phyloP scores from a whole-genome alignment of 2,797 vertebrate genomes.

The Chrosomus eos region DNA sequence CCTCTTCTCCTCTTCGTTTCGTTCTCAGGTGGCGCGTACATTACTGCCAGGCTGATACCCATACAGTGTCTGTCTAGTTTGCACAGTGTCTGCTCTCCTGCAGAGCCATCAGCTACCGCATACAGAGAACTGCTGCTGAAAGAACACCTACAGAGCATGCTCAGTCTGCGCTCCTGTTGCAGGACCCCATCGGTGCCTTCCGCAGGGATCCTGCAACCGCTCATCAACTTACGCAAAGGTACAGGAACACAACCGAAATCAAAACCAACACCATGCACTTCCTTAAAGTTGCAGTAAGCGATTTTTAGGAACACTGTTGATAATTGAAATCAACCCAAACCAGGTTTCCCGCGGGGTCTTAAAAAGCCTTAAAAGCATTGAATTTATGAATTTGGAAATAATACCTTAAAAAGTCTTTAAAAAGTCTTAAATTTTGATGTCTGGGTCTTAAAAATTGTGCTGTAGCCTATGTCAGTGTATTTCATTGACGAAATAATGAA shows the following conservation, averaged over 20 bases:
- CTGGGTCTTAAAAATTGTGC: too few species aligned
- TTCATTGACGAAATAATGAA: too few species aligned
- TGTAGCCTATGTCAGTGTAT: too few species aligned
- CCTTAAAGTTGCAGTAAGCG: not conserved
- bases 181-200: slow-evolving; percentile 92
- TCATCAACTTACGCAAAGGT: slow-evolving; percentile 89
- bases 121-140: slow-evolving; percentile 92
- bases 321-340: not conserved
- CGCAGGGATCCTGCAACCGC: slow-evolving; percentile 90
- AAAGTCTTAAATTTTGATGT: too few species aligned
- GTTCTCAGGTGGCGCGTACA: slow-evolving; percentile 99
- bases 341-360: too few species aligned
- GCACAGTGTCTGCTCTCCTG: slow-evolving; percentile 93
- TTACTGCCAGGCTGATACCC: slow-evolving; percentile 98
- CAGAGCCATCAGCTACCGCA: slow-evolving; percentile 86
- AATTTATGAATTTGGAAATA: too few species aligned
- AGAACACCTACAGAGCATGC: slow-evolving; percentile 94
- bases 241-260: slow-evolving; percentile 39
- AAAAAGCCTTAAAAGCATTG: too few species aligned
- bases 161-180: slow-evolving; percentile 94
- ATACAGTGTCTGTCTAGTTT: slow-evolving; percentile 94
- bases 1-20: too few species aligned
- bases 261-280: not conserved
- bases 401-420: too few species aligned
- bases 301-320: not conserved